Evolutionary conservation across 2,888 invertebrate genomes (phyloP).

Genomic region (Meteorus cinctellus): DNA sequence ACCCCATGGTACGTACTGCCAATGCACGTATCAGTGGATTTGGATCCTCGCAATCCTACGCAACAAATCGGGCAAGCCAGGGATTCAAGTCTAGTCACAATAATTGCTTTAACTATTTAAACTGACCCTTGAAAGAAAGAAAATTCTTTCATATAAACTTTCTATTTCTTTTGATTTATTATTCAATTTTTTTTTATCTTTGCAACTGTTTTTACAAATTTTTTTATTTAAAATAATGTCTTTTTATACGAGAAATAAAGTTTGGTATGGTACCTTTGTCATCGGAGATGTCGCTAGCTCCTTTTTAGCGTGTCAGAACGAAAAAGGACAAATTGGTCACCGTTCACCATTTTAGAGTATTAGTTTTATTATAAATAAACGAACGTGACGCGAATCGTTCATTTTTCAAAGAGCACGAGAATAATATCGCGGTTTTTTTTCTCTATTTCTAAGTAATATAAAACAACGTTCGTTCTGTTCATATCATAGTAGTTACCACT

Average conservation of each 20-base stretch:
- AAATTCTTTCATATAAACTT: conserved; percentile 44
- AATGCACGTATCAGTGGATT: conserved; percentile 98
- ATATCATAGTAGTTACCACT: neutral
- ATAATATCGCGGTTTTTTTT: conserved; percentile 49
- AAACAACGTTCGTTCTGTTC: conserved; percentile 46
- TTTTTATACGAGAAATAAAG: conserved; percentile 60
- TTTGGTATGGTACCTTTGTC: conserved; percentile 72
- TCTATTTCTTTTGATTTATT: conserved; percentile 51
- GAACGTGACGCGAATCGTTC: conserved; percentile 64
- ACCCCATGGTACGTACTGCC: conserved; percentile 99
- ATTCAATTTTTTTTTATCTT: conserved; percentile 50
- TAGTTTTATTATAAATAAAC: conserved; percentile 50
- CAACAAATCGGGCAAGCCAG: conserved; percentile 73
- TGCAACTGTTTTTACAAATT: neutral
- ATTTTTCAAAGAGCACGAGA: conserved; percentile 73
- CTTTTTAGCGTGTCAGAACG: conserved; percentile 74
- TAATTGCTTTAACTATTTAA: conserved; percentile 68
- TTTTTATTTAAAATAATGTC: conserved; percentile 26
- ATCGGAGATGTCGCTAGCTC: conserved; percentile 74
- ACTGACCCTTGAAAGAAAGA: conserved; percentile 64
- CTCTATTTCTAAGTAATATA: conserved; percentile 36
- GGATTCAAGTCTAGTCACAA: conserved; percentile 74
- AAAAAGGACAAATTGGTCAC: conserved; percentile 74
- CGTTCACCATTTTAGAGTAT: conserved; percentile 71
- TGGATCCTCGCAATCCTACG: conserved; percentile 98